Conservation (phyloP, 2,888 invertebrate genomes). For the Erpobdella octoculata region DNA sequence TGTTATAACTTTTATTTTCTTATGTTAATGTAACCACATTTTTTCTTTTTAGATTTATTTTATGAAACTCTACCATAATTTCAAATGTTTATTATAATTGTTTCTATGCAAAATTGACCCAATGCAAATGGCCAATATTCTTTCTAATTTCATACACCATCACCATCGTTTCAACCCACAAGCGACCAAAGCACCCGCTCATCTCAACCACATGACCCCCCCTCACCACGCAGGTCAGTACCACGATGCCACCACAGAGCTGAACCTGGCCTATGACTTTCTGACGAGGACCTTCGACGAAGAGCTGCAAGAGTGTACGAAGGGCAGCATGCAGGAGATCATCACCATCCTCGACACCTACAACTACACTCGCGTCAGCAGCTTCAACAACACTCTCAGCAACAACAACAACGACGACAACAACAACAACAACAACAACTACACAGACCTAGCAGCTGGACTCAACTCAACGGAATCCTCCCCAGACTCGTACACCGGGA, state of each 20-base stretch:
- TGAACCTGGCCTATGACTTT: slow-evolving; percentile 8
- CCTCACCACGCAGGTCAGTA: not conserved
- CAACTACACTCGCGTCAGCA: slow-evolving; percentile 2
- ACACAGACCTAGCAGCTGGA: not conserved
- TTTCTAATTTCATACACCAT: too few relatives aligned
- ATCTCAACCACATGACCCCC: too few relatives aligned
- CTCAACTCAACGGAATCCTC: not conserved
- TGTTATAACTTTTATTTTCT: too few relatives aligned
- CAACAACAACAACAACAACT: not conserved
- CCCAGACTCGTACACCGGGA: not conserved
- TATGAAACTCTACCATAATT: too few relatives aligned
- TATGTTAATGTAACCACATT: too few relatives aligned
- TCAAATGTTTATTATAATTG: too few relatives aligned
- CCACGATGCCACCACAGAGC: slow-evolving; percentile 2
- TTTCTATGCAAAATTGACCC: too few relatives aligned
- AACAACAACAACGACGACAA: not conserved
- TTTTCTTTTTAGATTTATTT: too few relatives aligned
- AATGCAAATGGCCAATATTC: too few relatives aligned
- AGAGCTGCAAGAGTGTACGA: slow-evolving; percentile 2
- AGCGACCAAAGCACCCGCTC: too few relatives aligned
- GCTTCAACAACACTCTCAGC: not conserved
- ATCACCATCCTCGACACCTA: not conserved
- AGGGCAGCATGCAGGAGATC: slow-evolving; percentile 11
- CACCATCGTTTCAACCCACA: too few relatives aligned
- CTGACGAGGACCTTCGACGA: slow-evolving; percentile 8